Evolutionary conservation across 2,113 vertebrate genomes (phyloP).

Genomic region (Cavia porcellus): DNA sequence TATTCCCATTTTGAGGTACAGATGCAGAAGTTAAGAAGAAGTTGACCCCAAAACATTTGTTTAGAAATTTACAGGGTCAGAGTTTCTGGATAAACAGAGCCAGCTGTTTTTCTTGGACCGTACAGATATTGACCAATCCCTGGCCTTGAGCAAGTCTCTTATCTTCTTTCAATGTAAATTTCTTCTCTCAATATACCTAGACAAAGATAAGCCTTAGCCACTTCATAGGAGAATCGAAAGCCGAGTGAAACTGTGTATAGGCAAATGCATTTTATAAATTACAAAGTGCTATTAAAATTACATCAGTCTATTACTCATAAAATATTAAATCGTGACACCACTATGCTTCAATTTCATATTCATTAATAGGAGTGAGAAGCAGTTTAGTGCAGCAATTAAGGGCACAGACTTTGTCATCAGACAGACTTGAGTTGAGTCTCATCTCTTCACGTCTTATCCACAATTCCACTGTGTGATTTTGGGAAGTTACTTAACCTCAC

Average conservation of each 20-base stretch:
- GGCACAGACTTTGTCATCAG: not conserved
- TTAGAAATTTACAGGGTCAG: not conserved
- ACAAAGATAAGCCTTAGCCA: not conserved
- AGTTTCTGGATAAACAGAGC: not conserved
- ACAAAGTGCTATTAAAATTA: slow-evolving; percentile 73
- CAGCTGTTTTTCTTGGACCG: not conserved
- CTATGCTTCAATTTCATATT: slow-evolving; percentile 68
- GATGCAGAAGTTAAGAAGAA: not conserved
- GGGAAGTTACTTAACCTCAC: slow-evolving; percentile 16
- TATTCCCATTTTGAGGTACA: not conserved
- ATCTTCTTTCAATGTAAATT: not conserved
- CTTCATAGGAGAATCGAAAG: not conserved
- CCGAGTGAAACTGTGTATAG: not conserved
- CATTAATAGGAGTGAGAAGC: slow-evolving; percentile 67
- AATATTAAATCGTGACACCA: slow-evolving; percentile 75
- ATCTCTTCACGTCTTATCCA: not conserved
- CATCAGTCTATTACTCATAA: slow-evolving; percentile 73
- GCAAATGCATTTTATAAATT: slow-evolving; percentile 72
- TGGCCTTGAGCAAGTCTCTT: slow-evolving; percentile 28
- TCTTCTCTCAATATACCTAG: not conserved
- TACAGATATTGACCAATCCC: not conserved
- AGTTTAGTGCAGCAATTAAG: slow-evolving; percentile 69
- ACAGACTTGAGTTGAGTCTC: not conserved
- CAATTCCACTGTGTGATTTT: not conserved
- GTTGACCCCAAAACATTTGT: not conserved